Percentiles rank a stretch among this genome's conserved stretches.
Evolutionary conservation across 1,140 invertebrate genomes (phyloP).

Genomic region (Hypsibius dujardini): DNA sequence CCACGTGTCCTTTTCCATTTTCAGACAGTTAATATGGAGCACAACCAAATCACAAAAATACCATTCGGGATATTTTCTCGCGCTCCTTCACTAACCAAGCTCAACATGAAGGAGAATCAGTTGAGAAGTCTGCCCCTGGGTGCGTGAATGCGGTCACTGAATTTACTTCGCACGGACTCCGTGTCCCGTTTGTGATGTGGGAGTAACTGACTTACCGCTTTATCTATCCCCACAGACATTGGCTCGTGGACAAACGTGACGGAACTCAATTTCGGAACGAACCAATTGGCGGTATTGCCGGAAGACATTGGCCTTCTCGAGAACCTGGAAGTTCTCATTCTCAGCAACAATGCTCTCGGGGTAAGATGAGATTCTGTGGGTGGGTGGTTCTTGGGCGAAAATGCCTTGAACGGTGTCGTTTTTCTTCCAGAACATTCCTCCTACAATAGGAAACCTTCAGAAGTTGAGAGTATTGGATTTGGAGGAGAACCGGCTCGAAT

Average conservation of each 20-base stretch:
- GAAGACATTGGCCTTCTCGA: conserved; percentile 91
- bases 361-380: no score
- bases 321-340: conserved; percentile 81
- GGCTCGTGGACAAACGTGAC: conserved; percentile 88
- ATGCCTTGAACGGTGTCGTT: no score
- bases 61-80: conserved; percentile 82
- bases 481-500: no score
- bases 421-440: no score
- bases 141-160: conserved; percentile 28
- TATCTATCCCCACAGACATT: conserved; percentile 49
- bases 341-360: conserved; percentile 86
- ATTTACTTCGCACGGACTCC: not conserved
- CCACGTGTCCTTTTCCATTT: no score
- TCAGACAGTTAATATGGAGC: conserved; percentile 81
- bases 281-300: conserved; percentile 80
- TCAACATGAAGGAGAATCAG: conserved; percentile 96
- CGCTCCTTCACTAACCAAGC: conserved; percentile 76
- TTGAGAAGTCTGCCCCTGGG: conserved; percentile 70
- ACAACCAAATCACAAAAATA: conserved; percentile 29
- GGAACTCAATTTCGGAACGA: conserved; percentile 91
- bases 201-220: no score
- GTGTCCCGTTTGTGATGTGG: not conserved
- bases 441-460: no score
- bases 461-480: no score
- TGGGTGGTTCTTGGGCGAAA: no score